These are phyloP conservation scores for Rhagonycha lutea DNA, from an alignment of 2,888 invertebrate genomes.

Conservation along the genomic window DNA sequence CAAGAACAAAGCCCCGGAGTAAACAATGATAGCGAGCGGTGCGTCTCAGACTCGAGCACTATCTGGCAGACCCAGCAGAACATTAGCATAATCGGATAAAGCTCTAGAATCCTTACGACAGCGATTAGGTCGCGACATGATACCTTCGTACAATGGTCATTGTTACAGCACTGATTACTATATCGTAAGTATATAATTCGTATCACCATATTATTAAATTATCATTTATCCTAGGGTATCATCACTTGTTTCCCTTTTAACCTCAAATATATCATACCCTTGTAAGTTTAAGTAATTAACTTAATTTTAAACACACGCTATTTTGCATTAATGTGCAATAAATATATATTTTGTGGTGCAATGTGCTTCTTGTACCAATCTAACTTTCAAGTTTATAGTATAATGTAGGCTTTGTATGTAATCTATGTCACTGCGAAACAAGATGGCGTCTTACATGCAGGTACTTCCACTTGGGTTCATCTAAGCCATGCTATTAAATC, in stretches of 20 bases:
- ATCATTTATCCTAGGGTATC: background rate
- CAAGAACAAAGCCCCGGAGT: slow-evolving; percentile 52
- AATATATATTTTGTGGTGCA: background rate
- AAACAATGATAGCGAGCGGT: slow-evolving; percentile 51
- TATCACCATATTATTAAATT: background rate
- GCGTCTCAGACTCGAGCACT: slow-evolving; percentile 41
- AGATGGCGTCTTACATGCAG: background rate
- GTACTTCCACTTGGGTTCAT: background rate
- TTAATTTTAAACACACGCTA: background rate
- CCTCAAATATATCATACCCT: background rate
- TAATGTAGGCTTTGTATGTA: background rate
- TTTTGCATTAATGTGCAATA: background rate
- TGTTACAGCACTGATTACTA: slow-evolving; percentile 32
- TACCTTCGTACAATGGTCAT: slow-evolving; percentile 42
- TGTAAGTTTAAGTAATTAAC: background rate
- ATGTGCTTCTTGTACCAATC: background rate
- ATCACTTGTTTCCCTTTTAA: slow-evolving; percentile 4
- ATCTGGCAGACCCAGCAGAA: slow-evolving; percentile 51
- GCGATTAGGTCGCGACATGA: slow-evolving; percentile 47
- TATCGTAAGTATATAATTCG: slow-evolving; percentile 23
- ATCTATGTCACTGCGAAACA: background rate
- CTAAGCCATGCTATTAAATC: background rate
- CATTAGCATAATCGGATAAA: slow-evolving; percentile 56
- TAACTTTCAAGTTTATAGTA: background rate
- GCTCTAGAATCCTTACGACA: slow-evolving; percentile 50